phyloP scores from a whole-genome alignment of 2,888 invertebrate species.

The Chromoteleia sp. region DNA sequence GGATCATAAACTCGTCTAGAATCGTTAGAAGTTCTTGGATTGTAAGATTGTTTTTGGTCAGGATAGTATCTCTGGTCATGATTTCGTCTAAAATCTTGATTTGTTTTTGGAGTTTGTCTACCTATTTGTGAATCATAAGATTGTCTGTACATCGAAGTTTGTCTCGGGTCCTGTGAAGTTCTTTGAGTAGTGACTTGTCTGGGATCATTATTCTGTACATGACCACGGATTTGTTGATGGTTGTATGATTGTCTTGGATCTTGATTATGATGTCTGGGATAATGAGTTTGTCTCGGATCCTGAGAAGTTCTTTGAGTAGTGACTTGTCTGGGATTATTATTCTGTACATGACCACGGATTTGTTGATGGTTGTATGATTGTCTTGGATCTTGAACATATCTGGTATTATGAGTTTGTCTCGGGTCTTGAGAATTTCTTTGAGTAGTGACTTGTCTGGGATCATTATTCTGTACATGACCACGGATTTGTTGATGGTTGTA shows the following conservation, averaged over 20 bases:
- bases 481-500: neutral
- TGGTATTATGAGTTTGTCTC: slow-evolving; percentile 14
- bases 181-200: neutral
- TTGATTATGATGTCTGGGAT: slow-evolving; percentile 15
- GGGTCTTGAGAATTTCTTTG: slow-evolving; percentile 7
- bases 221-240: neutral
- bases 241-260: slow-evolving; percentile 18
- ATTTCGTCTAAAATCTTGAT: neutral
- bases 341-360: neutral
- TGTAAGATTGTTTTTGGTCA: neutral
- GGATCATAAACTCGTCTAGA: neutral
- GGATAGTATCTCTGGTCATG: neutral
- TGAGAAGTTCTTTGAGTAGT: neutral
- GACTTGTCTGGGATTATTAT: neutral
- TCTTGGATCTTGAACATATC: slow-evolving; percentile 18
- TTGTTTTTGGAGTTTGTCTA: neutral
- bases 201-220: neutral
- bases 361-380: slow-evolving; percentile 4
- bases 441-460: neutral
- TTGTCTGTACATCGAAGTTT: neutral
- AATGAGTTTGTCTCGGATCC: slow-evolving; percentile 16
- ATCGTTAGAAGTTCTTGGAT: slow-evolving; percentile 1
- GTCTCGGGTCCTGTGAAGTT: neutral
- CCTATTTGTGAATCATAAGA: slow-evolving; percentile 6
- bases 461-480: neutral